Conservation (phyloP, 2,113 vertebrate genomes). For the Saccopteryx bilineata region DNA sequence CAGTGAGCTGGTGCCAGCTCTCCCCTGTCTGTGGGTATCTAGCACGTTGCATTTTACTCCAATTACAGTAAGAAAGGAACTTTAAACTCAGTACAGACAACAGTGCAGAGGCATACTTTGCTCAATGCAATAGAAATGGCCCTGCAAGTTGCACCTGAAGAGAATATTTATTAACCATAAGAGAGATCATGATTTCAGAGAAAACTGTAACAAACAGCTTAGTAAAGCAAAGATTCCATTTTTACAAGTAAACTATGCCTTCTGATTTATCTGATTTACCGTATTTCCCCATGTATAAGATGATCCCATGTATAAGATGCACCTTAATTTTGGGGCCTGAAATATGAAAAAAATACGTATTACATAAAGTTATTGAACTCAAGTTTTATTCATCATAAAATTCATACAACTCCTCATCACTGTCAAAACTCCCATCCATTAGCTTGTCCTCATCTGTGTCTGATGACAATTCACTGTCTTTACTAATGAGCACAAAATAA, state of each 20-base stretch:
- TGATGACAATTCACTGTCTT: too few species aligned
- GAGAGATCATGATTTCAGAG: constrained; percentile 72
- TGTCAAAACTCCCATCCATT: too few species aligned
- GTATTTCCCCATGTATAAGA: too few species aligned
- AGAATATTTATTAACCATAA: constrained; percentile 61
- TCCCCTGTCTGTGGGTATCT: neutral
- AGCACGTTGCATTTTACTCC: neutral
- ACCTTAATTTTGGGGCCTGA: too few species aligned
- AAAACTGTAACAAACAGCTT: constrained; percentile 12
- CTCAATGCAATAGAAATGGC: neutral
- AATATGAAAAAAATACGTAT: too few species aligned
- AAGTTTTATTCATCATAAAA: too few species aligned
- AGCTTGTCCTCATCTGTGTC: too few species aligned
- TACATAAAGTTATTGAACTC: too few species aligned
- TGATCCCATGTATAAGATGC: too few species aligned
- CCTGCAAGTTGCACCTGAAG: neutral
- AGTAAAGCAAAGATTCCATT: constrained; percentile 6
- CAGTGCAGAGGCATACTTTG: neutral
- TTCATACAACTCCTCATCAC: too few species aligned
- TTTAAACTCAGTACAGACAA: constrained; percentile 50
- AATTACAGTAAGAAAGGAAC: constrained; percentile 24
- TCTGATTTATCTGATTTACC: constrained; percentile 28
- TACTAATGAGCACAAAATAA: too few species aligned
- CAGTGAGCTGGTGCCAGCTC: neutral
- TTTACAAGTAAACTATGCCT: neutral